phyloP scores from a whole-genome alignment of 2,113 vertebrate genomes.

The Rhynchopsitta pachyrhyncha region DNA sequence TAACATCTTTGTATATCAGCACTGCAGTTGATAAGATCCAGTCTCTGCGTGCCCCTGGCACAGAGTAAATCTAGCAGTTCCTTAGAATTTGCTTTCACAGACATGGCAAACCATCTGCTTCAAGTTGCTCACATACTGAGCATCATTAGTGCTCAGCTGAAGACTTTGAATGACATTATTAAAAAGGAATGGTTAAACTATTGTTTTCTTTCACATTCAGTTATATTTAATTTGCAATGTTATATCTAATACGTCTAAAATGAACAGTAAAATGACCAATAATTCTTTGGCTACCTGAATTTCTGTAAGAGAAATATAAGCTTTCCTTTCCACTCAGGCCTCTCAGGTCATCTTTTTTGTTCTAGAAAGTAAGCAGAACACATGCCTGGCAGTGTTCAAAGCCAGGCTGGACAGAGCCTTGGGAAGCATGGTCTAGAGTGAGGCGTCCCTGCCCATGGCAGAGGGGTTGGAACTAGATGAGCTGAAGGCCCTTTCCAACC shows the following conservation, averaged over 20 bases:
- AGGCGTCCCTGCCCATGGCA: not conserved
- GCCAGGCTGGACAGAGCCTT: not conserved
- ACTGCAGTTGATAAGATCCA: not conserved
- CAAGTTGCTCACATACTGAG: not conserved
- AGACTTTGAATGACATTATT: not conserved
- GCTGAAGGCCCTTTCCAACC: not conserved
- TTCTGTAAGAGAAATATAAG: not conserved
- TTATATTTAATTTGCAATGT: not conserved
- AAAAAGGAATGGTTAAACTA: not conserved
- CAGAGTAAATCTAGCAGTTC: not conserved
- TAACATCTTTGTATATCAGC: not conserved
- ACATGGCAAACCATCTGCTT: not conserved
- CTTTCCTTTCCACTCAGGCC: accelerated
- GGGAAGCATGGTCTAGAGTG: not conserved
- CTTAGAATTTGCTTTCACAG: not conserved
- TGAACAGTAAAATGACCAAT: not conserved
- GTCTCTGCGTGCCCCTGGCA: not conserved
- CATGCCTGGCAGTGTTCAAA: not conserved
- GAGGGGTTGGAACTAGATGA: not conserved
- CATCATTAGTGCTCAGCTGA: not conserved
- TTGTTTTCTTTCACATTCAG: not conserved
- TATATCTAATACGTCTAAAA: not conserved
- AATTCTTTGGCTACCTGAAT: not conserved
- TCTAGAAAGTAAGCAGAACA: not conserved
- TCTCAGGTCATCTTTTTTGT: not conserved